Evolutionary conservation across 92 coral and sea anemone species (phyloP).

Genomic region (Palythoa heliodiscus): DNA sequence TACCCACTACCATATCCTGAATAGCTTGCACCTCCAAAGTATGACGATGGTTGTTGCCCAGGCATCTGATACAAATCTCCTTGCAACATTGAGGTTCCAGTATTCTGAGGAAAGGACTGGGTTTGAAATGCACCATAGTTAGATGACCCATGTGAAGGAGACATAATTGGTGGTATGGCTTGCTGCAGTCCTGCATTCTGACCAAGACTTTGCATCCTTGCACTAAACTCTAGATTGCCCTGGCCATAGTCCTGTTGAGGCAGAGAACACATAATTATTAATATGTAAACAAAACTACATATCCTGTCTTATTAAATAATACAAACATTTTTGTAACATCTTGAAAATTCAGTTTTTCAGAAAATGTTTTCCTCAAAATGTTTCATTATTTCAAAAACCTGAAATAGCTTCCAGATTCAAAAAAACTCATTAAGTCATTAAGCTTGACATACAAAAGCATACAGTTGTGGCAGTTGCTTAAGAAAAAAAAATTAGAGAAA

Average conservation of each 20-base stretch:
- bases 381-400: too few relatives aligned
- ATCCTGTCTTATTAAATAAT: too few relatives aligned
- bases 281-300: too few relatives aligned
- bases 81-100: constrained; percentile 63
- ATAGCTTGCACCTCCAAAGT: constrained; percentile 25
- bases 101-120: constrained; percentile 55
- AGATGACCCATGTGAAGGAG: constrained; percentile 26
- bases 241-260: constrained; percentile 33
- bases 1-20: constrained; percentile 32
- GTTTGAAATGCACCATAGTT: constrained; percentile 29
- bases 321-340: too few relatives aligned
- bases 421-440: too few relatives aligned
- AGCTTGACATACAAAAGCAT: too few relatives aligned
- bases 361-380: too few relatives aligned
- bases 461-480: too few relatives aligned
- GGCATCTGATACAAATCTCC: constrained; percentile 59
- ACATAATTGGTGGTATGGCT: constrained; percentile 27
- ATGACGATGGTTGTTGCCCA: constrained; percentile 52
- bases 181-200: constrained; percentile 38
- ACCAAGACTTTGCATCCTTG: constrained; percentile 40
- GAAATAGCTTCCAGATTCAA: too few relatives aligned
- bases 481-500: too few relatives aligned
- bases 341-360: too few relatives aligned
- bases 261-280: background rate
- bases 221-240: constrained; percentile 30